Evolutionary conservation across 2,888 invertebrate species (phyloP), one percentile per base, ranked within the genome.

Genomic region (Pteria penguin): DNA sequence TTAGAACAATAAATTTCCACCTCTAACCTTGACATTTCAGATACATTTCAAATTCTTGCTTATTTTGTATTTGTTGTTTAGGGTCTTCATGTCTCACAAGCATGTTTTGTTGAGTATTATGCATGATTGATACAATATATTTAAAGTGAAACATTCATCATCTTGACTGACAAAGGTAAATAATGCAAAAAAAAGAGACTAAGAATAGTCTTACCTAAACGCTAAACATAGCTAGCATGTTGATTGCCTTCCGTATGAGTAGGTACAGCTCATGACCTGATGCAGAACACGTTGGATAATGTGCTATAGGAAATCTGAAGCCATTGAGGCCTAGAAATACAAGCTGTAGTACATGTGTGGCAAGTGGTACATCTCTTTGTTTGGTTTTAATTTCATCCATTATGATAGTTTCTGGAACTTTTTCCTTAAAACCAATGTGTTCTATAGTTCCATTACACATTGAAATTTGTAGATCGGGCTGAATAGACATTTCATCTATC

Each of bases 401-500:
- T 18, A 45, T 31, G 18, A 61, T 32, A 26, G 71, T 65, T 45
- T 76, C 78, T 52, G 62, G 52, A 54, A 32, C 52, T 14, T 45
- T 52, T 27, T 76, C 62, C 32, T 45, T 36, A 36, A 72, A 78
- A 22, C 78, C 76, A 54, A 79, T 73, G 11, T 78, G 36, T 33
- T 80, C 55, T 22, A 78, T 74, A 27, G 58, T 58, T 3, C 71
- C 65, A 27, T 54, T 24, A n/a, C 45, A 63, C 27, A 63, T 73
- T 54, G 61, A 69, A 18, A 79, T 24, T 55, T 82, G 79, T 18
- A 80, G 26, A 62, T 82, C 78, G 18, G 70, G 72, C 36, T 82
- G 76, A 22, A 82, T 82, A 11, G 79, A 74, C 81, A 82, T 81
- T 63, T 82, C 79, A 75, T 80, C 80, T 3, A 79, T 52, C 11